Base-by-base conservation (phyloP, 1,140 invertebrate species). In the Zaprionus africanus region DNA sequence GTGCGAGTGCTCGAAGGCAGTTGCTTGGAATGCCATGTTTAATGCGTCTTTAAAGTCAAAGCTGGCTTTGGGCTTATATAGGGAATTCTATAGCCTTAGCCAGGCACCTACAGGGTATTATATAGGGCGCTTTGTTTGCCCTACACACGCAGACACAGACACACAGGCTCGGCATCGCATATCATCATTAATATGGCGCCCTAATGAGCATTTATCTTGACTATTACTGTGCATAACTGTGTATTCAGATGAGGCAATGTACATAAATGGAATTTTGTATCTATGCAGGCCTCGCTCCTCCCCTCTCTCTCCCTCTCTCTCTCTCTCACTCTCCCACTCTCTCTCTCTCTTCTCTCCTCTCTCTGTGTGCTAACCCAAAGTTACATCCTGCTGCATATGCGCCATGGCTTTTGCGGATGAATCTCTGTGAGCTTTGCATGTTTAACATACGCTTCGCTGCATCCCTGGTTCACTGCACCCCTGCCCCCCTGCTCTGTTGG, bases 151-250 rank as follows among this genome's bases (percentile, higher is more conserved):
- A 43, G 46, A 15, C 15, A 41, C 57, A 63, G 19, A 59, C 15
- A 28, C 22, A 43, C 9, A 28, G 34, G 58, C 34, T 43, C 9
- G 13, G 41, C 62, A 63, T 65, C 49, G 65, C 66, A 78, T 76
- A 71, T 78, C 66, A 65, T 81, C 78, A 78, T 84, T 83, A 84
- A 80, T 80, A 74, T 83, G 67, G 64, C 22, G 51, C 63, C 43
- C 34, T 84, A 83, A 84, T 80, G 64, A 73, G 81, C 81, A 83
- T 83, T 82, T 82, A 82, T 73, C 76, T 78, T 41, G 69, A 57
- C 81, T 75, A 82, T 71, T 78, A 59, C 53, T 66, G 53, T 58
- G 49, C 57, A 68, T 74, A 54, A 51, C 41, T 72, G 53, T 67
- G 65, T 64, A 43, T 62, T 74, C 51, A 66, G 64, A 63, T 43